These are phyloP conservation scores for Camelus dromedarius DNA, from an alignment of 2,113 vertebrate genomes.

Conservation along the genomic window DNA sequence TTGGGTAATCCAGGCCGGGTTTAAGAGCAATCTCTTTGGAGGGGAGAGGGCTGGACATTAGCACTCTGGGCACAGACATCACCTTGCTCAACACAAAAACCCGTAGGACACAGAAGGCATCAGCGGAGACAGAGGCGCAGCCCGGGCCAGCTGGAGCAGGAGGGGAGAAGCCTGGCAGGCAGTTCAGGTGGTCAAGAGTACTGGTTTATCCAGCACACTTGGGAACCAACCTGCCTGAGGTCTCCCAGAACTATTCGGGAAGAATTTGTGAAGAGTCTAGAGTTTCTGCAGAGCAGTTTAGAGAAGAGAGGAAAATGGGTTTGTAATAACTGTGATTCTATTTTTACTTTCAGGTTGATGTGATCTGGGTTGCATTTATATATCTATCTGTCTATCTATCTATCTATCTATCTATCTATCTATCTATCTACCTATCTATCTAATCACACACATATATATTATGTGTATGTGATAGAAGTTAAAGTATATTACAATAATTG, in stretches of 20 bases:
- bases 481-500: background rate
- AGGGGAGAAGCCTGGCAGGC: background rate
- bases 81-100: background rate
- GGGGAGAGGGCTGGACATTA: background rate
- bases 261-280: background rate
- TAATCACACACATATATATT: background rate
- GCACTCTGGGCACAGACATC: background rate
- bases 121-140: background rate
- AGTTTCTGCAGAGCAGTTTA: background rate
- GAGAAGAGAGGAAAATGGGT: background rate
- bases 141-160: background rate
- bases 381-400: no score
- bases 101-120: rapidly evolving
- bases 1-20: background rate
- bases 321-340: background rate
- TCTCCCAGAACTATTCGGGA: background rate
- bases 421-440: background rate
- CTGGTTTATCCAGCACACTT: background rate
- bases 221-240: background rate
- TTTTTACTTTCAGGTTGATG: background rate
- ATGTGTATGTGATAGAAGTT: background rate
- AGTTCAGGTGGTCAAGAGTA: rapidly evolving
- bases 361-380: background rate
- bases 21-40: background rate
- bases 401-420: background rate